Conservation (phyloP, 2,888 invertebrate genomes). For the Trissoscelio sp. region DNA sequence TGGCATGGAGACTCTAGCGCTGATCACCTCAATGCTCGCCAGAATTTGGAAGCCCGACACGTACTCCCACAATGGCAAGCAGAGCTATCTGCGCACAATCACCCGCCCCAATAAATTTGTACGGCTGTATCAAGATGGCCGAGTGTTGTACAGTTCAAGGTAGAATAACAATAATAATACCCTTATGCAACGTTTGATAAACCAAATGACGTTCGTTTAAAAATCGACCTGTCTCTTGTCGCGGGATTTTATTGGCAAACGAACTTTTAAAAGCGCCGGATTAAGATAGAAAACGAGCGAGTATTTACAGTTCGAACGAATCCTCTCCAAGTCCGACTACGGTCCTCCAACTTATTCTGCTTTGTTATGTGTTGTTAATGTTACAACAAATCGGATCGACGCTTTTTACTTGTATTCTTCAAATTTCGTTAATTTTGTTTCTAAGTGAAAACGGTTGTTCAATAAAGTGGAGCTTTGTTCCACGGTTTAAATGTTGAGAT, state of each 20-base stretch:
- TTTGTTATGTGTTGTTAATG: conserved; percentile 22
- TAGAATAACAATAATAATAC: conserved; percentile 78
- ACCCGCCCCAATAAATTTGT: conserved; percentile 94
- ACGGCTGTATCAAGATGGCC: conserved; percentile 89
- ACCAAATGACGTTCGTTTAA: not conserved
- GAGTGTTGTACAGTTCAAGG: conserved; percentile 91
- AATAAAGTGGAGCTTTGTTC: conserved; percentile 1
- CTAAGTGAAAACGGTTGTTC: conserved; percentile 10
- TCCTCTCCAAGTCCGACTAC: conserved; percentile 21
- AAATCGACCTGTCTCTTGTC: conserved; percentile 8
- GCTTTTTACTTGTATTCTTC: conserved; percentile 11
- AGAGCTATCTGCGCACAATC: conserved; percentile 92
- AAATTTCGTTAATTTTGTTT: conserved; percentile 9
- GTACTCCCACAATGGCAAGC: conserved; percentile 92
- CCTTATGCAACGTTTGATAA: not conserved
- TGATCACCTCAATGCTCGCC: conserved; percentile 91
- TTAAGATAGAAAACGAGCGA: conserved; percentile 15
- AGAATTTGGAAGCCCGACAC: conserved; percentile 95
- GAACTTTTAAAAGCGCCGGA: conserved; percentile 18
- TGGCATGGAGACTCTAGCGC: conserved; percentile 88
- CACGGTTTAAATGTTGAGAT: too few relatives aligned
- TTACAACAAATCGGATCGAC: conserved; percentile 30
- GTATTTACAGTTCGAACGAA: conserved; percentile 16
- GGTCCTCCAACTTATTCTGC: conserved; percentile 1
- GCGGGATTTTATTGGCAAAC: conserved; percentile 9